phyloP scores from a whole-genome alignment of 2,113 vertebrate genomes.

The rabbit (Oryctolagus cuniculus) region mOryCun1.1 NC_091439.1:103833001-103833500 shows the following conservation, averaged over 20 bases:
- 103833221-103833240: neutral
- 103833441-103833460: neutral
- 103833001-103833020: neutral
- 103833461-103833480: neutral
- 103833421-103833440: neutral
- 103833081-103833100: neutral
- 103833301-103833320: rapidly evolving
- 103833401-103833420: neutral
- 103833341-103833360: neutral
- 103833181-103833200: neutral
- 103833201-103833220: neutral
- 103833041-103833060: neutral
- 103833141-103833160: neutral
- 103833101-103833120: neutral
- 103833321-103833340: neutral
- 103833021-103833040: neutral
- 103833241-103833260: neutral
- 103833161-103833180: neutral
- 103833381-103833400: neutral
- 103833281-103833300: too few species aligned
- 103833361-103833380: neutral
- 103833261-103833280: neutral
- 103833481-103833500: neutral
- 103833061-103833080: neutral
- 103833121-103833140: neutral